A percentile compares a stretch with the other conserved stretches of the same genome.
These are phyloP conservation scores for Anorthoa munda DNA, from an alignment of 2,888 invertebrate genomes.

Conservation along the genomic window DNA sequence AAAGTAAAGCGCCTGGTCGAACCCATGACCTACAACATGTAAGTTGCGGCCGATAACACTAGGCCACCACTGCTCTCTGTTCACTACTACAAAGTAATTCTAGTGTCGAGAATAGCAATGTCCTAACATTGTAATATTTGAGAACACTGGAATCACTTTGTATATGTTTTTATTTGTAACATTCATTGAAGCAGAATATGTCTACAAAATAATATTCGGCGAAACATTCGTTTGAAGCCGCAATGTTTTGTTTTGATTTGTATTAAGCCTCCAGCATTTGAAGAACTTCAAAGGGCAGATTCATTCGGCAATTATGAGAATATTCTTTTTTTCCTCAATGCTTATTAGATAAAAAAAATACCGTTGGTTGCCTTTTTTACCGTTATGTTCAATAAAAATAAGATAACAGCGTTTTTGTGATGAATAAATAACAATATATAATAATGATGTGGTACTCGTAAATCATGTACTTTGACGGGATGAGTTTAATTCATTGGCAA, in stretches of 20 bases:
- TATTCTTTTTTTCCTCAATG: constrained; percentile 17
- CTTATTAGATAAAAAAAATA: constrained; percentile 38
- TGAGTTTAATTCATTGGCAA: too few species aligned
- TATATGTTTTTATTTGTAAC: constrained; percentile 19
- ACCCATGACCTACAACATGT: too few species aligned
- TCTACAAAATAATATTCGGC: not conserved
- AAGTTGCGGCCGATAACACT: too few species aligned
- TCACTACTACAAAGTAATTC: too few species aligned
- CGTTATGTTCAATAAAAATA: not conserved
- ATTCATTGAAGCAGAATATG: not conserved
- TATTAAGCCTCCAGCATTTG: constrained; percentile 30
- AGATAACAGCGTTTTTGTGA: too few species aligned
- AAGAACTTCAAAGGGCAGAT: constrained; percentile 42
- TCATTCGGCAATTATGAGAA: constrained; percentile 16
- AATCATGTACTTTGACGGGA: too few species aligned
- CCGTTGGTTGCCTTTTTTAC: not conserved
- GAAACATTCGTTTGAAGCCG: constrained; percentile 30
- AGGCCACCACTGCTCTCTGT: too few species aligned
- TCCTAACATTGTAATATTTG: too few species aligned
- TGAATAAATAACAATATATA: too few species aligned
- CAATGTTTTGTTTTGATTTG: constrained; percentile 37
- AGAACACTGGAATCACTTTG: constrained; percentile 1
- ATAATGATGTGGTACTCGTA: too few species aligned
- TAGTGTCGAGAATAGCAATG: too few species aligned
- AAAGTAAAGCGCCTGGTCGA: too few species aligned